A percentile compares a stretch with the other conserved stretches of the same genome.
phyloP scores from a whole-genome alignment of 2,797 vertebrate species.

The Synanceia verrucosa region DNA sequence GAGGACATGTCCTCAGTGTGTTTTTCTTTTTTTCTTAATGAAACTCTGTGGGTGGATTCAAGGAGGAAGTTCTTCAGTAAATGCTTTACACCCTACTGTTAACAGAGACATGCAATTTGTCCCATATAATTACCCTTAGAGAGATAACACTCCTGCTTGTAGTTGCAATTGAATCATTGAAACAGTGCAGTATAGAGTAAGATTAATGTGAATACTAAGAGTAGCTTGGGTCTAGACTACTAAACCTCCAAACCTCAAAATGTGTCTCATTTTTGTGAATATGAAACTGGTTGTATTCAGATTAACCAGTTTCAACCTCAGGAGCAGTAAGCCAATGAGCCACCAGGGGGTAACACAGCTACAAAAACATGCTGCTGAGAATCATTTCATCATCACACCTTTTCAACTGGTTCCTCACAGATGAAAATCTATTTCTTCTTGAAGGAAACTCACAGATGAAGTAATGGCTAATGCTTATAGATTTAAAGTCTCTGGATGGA shows the following conservation, averaged over 20 bases:
- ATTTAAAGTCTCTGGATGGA: background rate
- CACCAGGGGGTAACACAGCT: constrained; percentile 61
- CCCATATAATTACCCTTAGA: background rate
- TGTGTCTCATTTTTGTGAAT: background rate
- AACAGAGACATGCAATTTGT: background rate
- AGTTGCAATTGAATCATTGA: background rate
- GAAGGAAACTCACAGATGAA: constrained; percentile 3
- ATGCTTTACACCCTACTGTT: background rate
- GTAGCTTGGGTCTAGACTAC: background rate
- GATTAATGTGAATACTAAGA: background rate
- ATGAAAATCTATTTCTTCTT: constrained; percentile 8
- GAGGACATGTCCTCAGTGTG: background rate
- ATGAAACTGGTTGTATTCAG: background rate
- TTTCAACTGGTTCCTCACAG: constrained; percentile 2
- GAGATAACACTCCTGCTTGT: background rate
- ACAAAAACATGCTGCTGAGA: constrained; percentile 17
- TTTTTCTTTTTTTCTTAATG: background rate
- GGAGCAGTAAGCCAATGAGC: constrained; percentile 29
- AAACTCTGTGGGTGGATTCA: background rate
- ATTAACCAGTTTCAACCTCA: background rate
- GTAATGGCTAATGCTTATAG: background rate
- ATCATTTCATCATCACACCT: constrained; percentile 19
- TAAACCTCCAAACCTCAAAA: background rate
- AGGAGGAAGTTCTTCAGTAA: background rate
- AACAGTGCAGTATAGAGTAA: background rate